A percentile compares a stretch with the other conserved stretches of the same genome.
Evolutionary conservation across 2,113 vertebrate species (phyloP).

Genomic region (Porphyrio hochstetteri): DNA sequence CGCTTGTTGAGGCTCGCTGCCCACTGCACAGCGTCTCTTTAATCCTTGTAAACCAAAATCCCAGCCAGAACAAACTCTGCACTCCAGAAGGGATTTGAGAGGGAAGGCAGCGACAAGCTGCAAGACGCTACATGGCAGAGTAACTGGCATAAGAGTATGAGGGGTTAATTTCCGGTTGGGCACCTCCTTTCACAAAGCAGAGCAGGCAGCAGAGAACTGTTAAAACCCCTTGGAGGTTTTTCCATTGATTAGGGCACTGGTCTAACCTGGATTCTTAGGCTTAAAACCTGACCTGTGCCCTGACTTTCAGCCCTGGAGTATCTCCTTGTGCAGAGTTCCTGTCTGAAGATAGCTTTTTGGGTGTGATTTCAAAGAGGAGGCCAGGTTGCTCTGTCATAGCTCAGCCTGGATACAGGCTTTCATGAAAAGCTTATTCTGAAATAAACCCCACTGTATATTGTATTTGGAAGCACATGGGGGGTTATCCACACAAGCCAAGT

Average conservation of each 20-base stretch:
- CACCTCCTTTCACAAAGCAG: not conserved
- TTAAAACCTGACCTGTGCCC: not conserved
- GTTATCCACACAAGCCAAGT: conserved; percentile 47
- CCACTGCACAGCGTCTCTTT: not conserved
- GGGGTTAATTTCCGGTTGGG: not conserved
- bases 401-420: not conserved
- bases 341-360: not conserved
- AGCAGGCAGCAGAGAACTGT: not conserved
- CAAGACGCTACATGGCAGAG: not conserved
- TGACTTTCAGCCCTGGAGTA: not conserved
- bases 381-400: not conserved
- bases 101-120: not conserved
- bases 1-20: not conserved
- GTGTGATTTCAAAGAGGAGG: not conserved
- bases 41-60: not conserved
- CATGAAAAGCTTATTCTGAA: conserved; percentile 20
- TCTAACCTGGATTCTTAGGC: not conserved
- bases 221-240: conserved; percentile 2
- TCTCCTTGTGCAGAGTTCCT: not conserved
- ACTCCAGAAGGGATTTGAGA: not conserved
- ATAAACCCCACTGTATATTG: not conserved
- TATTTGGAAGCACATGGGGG: conserved; percentile 31
- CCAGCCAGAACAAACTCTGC: not conserved
- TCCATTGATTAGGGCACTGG: not conserved
- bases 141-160: not conserved